Conservation (phyloP, 2,113 vertebrate species). For the Heptranchias perlo region DNA sequence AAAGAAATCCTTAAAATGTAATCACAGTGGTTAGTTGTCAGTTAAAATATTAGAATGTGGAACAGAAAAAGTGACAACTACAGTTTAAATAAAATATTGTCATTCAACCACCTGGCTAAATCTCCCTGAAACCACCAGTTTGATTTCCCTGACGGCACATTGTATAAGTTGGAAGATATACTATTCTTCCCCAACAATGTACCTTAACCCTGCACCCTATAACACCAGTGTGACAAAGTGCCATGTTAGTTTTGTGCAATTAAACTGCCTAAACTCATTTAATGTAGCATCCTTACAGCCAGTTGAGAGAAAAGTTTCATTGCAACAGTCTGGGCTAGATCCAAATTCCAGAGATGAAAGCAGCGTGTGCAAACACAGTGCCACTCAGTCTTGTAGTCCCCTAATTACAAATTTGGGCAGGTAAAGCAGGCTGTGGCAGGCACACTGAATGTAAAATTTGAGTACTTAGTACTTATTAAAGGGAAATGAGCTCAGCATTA, state of each 20-base stretch:
- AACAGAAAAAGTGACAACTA: neutral
- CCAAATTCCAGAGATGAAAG: neutral
- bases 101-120: too few relatives aligned
- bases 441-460: neutral
- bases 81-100: neutral
- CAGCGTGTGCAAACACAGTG: neutral
- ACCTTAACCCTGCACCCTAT: neutral
- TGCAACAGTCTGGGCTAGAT: neutral
- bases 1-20: neutral
- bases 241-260: neutral
- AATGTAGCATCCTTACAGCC: neutral
- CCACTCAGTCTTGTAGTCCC: neutral
- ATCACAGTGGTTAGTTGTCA: neutral
- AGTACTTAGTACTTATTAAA: neutral
- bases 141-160: neutral
- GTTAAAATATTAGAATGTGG: neutral
- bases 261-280: neutral
- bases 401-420: neutral
- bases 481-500: neutral
- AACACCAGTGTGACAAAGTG: neutral
- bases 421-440: neutral
- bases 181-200: neutral
- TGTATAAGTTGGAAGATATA: neutral
- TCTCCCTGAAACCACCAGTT: neutral
- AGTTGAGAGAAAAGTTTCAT: neutral